Conservation (phyloP, 2,888 invertebrate species). For the Mythimna albipuncta region DNA sequence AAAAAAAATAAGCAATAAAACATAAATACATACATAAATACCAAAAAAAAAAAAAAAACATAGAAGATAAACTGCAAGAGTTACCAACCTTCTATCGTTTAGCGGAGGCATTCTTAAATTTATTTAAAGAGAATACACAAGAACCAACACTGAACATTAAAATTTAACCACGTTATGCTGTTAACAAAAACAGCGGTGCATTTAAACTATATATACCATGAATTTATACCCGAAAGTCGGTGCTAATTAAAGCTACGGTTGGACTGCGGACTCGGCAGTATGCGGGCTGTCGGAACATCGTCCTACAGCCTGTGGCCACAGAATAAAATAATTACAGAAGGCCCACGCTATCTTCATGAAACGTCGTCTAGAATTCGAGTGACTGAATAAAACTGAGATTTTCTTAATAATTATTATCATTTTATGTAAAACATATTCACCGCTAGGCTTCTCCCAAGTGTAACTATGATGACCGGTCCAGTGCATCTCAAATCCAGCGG, state of each 20-base stretch:
- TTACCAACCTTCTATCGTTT: slow-evolving; percentile 15
- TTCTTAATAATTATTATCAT: too few relatives aligned
- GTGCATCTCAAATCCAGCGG: too few relatives aligned
- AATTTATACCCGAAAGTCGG: slow-evolving; percentile 73
- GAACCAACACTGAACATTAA: slow-evolving; percentile 31
- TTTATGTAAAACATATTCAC: too few relatives aligned
- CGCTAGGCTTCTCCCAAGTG: too few relatives aligned
- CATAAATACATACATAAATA: too few relatives aligned
- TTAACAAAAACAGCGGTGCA: slow-evolving; percentile 60
- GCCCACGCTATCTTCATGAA: too few relatives aligned
- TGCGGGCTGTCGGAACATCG: slow-evolving; percentile 57
- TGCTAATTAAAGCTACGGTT: slow-evolving; percentile 74
- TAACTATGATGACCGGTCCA: too few relatives aligned
- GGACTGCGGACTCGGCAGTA: slow-evolving; percentile 64
- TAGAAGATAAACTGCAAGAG: slow-evolving; percentile 21
- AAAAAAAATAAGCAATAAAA: too few relatives aligned
- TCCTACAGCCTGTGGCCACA: slow-evolving; percentile 16
- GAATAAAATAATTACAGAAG: slow-evolving; percentile 24
- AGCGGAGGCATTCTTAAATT: slow-evolving; percentile 30
- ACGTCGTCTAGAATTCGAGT: too few relatives aligned
- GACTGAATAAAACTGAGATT: too few relatives aligned
- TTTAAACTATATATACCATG: slow-evolving; percentile 65
- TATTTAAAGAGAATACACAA: slow-evolving; percentile 36
- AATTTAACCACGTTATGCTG: slow-evolving; percentile 54
- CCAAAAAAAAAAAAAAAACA: slow-evolving; percentile 13